Evolutionary conservation across 1,140 invertebrate genomes (phyloP), one percentile per base, ranked within the genome.

Genomic region (Pissodes strobi): DNA sequence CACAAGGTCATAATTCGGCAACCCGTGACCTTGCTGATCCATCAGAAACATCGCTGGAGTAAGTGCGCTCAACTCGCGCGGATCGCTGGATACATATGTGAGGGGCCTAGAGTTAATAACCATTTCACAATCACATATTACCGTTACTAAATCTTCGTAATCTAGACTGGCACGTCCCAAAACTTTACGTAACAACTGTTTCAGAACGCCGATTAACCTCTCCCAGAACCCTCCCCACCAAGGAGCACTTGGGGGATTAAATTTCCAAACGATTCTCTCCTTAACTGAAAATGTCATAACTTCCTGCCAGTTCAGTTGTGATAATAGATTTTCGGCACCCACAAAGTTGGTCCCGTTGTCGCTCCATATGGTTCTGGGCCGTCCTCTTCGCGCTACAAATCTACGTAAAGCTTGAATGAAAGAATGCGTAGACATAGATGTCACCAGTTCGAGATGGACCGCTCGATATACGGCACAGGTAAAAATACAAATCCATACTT

Each of bases 191-290:
- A 78, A 63, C 21, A 73, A 39, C 21, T 61, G 43, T 59, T 81
- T 80, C 5, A 75, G 45, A 5, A 79, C 23, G 0, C 74, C 45
- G n/a, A n/a, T n/a, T n/a, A n/a, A n/a, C 79, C 79, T 72, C 76
- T n/a, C n/a, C n/a, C n/a, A n/a, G n/a, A n/a, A n/a, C n/a, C n/a
- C n/a, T n/a, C n/a, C n/a, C n/a, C n/a, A 76, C 78, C 80, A 81
- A 12, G 78, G 68, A n/a, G 9, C 76, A 69, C 17, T 58, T 58
- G n/a, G 72, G 13, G 63, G 67, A 43, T 69, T 70, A 38, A 68
- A 70, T 1, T 34, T 17, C 55, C 61, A 64, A 13, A 9, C 8
- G 12, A 69, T 64, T 2, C 53, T 37, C 25, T 52, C 15, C 9
- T 12, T 2, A 63, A 12, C 37, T n/a, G 59, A 70, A 13, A 68